phyloP scores from a whole-genome alignment of 2,113 vertebrate species.

The Pygoscelis adeliae region DNA sequence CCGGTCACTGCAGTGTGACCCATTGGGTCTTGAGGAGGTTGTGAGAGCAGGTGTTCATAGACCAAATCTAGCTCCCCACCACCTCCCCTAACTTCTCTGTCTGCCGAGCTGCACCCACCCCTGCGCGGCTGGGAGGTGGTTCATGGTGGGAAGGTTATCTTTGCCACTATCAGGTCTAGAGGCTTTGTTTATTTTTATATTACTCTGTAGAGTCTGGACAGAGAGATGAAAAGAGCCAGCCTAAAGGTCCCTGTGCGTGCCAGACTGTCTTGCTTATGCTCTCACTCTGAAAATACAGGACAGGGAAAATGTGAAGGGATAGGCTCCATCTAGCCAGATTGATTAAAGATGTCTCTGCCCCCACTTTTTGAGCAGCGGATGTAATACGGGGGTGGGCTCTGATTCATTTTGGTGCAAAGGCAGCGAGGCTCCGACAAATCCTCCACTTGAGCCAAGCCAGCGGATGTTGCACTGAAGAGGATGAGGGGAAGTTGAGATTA shows the following conservation, averaged over 20 bases:
- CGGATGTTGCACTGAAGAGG: not conserved
- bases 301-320: not conserved
- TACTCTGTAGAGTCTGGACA: not conserved
- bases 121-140: not conserved
- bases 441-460: not conserved
- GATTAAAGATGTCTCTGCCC: constrained; percentile 2
- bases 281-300: not conserved
- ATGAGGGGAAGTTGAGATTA: not conserved
- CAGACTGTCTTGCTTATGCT: not conserved
- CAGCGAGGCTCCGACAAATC: not conserved
- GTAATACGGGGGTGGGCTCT: not conserved
- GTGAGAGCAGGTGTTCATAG: not conserved
- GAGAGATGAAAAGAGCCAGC: constrained; percentile 19
- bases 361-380: not conserved
- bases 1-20: not conserved
- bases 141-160: not conserved
- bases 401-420: constrained; percentile 6
- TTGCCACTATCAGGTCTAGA: not conserved
- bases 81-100: not conserved
- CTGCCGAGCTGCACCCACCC: not conserved
- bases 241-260: not conserved
- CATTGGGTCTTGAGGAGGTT: not conserved
- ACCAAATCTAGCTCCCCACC: not conserved
- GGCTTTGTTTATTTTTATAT: constrained; percentile 46
- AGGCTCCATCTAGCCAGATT: not conserved